Evolutionary conservation across 2,888 invertebrate genomes (phyloP).

Genomic region (Helleia helle): DNA sequence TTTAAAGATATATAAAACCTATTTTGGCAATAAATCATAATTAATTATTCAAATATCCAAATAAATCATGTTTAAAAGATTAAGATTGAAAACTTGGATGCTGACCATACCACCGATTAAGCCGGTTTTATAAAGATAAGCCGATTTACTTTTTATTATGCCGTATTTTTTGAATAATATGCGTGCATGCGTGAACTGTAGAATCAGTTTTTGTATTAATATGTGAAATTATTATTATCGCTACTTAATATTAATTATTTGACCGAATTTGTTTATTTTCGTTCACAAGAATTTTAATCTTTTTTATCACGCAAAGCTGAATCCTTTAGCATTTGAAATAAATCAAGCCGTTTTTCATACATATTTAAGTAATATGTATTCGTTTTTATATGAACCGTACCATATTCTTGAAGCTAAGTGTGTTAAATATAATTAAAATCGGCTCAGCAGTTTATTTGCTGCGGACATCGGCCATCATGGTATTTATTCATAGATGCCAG

Average conservation of each 20-base stretch:
- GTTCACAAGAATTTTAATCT: neutral
- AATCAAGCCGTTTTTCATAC: too few species aligned
- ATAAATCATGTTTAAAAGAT: too few species aligned
- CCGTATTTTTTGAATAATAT: conserved; percentile 41
- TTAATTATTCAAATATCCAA: too few species aligned
- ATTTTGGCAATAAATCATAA: too few species aligned
- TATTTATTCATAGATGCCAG: too few species aligned
- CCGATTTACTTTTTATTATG: conserved; percentile 68
- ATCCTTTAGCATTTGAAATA: neutral
- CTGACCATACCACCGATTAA: conserved; percentile 52
- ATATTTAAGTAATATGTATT: too few species aligned
- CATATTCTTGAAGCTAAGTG: too few species aligned
- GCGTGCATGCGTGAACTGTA: conserved; percentile 18
- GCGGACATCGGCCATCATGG: too few species aligned
- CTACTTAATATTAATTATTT: neutral
- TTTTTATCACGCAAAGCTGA: neutral
- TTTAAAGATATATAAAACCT: too few species aligned
- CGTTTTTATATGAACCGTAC: too few species aligned
- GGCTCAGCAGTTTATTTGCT: too few species aligned
- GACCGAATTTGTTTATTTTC: neutral
- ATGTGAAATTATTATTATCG: conserved; percentile 8
- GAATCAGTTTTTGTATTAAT: conserved; percentile 6
- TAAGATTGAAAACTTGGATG: conserved; percentile 22
- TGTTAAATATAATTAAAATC: too few species aligned
- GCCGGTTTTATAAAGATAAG: conserved; percentile 71